Conservation (phyloP, 2,113 vertebrate genomes). For the Thalassarche chlororhynchos region DNA sequence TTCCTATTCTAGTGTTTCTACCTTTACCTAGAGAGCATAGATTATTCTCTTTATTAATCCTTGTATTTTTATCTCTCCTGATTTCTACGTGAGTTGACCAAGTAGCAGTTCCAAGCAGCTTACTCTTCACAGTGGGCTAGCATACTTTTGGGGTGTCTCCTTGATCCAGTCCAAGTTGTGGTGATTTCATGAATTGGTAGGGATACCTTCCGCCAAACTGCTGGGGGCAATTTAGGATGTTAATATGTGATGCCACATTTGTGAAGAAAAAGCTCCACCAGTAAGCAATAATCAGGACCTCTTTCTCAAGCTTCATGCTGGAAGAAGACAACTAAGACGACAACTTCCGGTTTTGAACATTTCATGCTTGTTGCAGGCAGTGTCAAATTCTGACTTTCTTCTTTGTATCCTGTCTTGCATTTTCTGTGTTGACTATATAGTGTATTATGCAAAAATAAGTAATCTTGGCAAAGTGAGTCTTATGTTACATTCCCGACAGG, state of each 20-base stretch:
- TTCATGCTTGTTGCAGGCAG: not conserved
- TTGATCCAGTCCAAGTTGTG: not conserved
- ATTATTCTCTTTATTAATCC: not conserved
- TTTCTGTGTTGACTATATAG: not conserved
- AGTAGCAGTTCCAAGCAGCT: not conserved
- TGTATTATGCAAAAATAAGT: not conserved
- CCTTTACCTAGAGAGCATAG: not conserved
- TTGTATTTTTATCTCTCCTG: not conserved
- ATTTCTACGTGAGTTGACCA: not conserved
- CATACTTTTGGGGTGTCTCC: not conserved
- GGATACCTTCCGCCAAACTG: not conserved
- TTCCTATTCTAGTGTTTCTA: not conserved
- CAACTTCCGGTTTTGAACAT: not conserved
- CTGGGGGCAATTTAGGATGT: not conserved
- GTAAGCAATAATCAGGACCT: not conserved
- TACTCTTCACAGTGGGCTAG: not conserved
- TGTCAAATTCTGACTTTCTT: not conserved
- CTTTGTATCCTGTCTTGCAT: not conserved
- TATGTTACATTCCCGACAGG: not conserved
- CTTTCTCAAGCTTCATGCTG: not conserved
- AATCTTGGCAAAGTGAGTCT: not conserved
- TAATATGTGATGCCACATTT: not conserved
- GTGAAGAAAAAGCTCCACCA: not conserved
- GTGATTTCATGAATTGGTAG: not conserved
- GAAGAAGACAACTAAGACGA: not conserved